Conservation (phyloP, 1,140 invertebrate genomes). For the Eumaeus atala region DNA sequence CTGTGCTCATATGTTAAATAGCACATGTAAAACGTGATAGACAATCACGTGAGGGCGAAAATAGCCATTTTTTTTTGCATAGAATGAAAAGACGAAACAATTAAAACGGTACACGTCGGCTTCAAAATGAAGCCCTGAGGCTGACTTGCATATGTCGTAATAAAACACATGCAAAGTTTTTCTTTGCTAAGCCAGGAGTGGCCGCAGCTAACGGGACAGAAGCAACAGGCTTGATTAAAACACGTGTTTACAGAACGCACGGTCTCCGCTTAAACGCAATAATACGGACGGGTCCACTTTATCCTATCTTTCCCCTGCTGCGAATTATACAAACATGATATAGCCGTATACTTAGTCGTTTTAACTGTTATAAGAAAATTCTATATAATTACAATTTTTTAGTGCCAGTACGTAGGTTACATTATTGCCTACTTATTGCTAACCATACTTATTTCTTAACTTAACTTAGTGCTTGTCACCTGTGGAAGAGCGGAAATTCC, state of each 20-base stretch:
- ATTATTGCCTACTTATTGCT: too few species aligned
- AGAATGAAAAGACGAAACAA: conserved; percentile 48
- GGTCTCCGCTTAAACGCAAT: conserved; percentile 57
- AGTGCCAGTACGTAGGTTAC: too few species aligned
- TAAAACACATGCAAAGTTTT: conserved; percentile 74
- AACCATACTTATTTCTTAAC: too few species aligned
- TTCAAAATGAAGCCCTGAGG: conserved; percentile 65
- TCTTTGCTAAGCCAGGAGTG: conserved; percentile 62
- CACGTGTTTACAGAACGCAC: conserved; percentile 71
- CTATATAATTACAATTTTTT: too few species aligned
- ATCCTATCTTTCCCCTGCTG: conserved; percentile 20
- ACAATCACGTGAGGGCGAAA: conserved; percentile 6
- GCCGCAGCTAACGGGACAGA: conserved; percentile 62
- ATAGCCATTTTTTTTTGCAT: conserved; percentile 25
- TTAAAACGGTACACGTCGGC: conserved; percentile 44
- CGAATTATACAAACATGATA: neutral
- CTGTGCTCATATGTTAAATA: neutral
- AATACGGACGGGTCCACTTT: conserved; percentile 36
- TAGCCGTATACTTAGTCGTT: too few species aligned
- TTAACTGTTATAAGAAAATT: too few species aligned
- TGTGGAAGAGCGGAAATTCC: too few species aligned
- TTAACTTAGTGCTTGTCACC: too few species aligned
- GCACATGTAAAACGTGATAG: neutral
- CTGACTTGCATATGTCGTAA: conserved; percentile 63
- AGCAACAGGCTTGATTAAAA: conserved; percentile 74